Evolutionary conservation across 2,797 vertebrate genomes (phyloP).

Genomic region (Spheniscus humboldti): DNA sequence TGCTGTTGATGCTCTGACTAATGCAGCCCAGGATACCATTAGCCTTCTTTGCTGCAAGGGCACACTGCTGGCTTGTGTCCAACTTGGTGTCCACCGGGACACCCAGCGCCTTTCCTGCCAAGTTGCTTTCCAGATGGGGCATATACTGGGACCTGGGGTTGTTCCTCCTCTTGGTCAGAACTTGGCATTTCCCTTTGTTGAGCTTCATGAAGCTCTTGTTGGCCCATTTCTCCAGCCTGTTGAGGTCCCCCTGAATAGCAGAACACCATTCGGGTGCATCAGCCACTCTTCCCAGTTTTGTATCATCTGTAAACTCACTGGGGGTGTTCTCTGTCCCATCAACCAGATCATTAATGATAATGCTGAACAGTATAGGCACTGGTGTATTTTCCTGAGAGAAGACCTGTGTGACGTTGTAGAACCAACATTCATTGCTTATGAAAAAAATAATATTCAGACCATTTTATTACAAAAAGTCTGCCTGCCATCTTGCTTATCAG

Average conservation of each 20-base stretch:
- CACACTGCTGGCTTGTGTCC: not conserved
- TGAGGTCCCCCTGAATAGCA: not conserved
- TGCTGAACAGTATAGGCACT: not conserved
- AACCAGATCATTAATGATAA: not conserved
- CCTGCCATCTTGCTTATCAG: not conserved
- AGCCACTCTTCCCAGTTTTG: not conserved
- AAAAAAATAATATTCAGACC: not conserved
- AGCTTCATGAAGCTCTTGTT: not conserved
- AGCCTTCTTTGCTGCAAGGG: not conserved
- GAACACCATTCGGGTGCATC: not conserved
- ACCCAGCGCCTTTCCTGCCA: not conserved
- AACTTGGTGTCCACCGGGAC: not conserved
- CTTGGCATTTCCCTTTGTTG: not conserved
- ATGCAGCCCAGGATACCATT: not conserved
- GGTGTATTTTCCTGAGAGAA: not conserved
- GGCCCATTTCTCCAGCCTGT: not conserved
- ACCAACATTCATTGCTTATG: not conserved
- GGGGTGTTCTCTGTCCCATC: not conserved
- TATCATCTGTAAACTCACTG: not conserved
- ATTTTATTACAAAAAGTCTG: not conserved
- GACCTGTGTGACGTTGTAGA: not conserved
- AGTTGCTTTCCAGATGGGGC: not conserved
- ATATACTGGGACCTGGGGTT: not conserved
- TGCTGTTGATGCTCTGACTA: not conserved
- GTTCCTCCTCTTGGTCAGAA: not conserved